phyloP scores from a whole-genome alignment of 2,113 vertebrate genomes.

The Jacana jacana region DNA sequence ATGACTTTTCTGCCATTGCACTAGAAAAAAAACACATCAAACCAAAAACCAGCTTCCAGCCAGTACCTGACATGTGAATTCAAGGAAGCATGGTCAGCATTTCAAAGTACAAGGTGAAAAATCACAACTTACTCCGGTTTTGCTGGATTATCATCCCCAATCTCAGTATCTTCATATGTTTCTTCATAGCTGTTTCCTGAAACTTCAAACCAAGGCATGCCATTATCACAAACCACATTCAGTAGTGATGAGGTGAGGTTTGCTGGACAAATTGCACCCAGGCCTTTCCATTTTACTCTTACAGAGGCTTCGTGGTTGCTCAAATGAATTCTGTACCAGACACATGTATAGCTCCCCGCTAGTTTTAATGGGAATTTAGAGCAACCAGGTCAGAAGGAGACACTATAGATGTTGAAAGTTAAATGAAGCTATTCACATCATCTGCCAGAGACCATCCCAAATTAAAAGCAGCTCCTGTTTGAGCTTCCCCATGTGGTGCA shows the following conservation, averaged over 20 bases:
- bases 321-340: background rate
- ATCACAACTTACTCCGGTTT: conserved; percentile 64
- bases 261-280: conserved; percentile 26
- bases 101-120: background rate
- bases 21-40: background rate
- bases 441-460: background rate
- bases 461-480: background rate
- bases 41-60: background rate
- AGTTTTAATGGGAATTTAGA: background rate
- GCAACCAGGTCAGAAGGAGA: background rate
- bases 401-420: background rate
- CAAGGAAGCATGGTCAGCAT: background rate
- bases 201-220: conserved; percentile 62
- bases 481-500: background rate
- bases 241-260: background rate
- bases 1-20: background rate
- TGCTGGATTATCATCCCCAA: conserved; percentile 6
- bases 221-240: background rate
- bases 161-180: conserved; percentile 79
- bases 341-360: background rate
- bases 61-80: background rate
- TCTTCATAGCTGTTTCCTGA: conserved; percentile 83
- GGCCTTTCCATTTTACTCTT: background rate
- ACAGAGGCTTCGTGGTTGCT: background rate
- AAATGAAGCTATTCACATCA: background rate